Evolutionary conservation across 2,888 invertebrate species (phyloP).

Genomic region (Strigamia crassipes): DNA sequence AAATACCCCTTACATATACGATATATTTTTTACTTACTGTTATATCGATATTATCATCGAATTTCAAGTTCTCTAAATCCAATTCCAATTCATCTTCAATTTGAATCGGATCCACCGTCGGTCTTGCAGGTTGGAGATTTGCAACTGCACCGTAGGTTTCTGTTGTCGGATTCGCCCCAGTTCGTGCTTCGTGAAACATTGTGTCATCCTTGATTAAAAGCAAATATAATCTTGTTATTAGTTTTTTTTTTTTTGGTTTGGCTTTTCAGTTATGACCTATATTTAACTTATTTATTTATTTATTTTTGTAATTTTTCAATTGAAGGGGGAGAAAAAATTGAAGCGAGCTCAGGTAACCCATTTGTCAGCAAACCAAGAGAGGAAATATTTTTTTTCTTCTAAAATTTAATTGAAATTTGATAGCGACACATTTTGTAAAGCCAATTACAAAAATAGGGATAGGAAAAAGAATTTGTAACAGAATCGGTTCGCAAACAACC

Average conservation of each 20-base stretch:
- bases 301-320: neutral
- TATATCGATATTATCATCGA: slow-evolving; percentile 79
- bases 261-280: neutral
- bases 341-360: slow-evolving; percentile 7
- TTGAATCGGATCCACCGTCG: slow-evolving; percentile 56
- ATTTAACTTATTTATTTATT: neutral
- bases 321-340: neutral
- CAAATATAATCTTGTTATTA: no score
- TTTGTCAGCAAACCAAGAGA: neutral
- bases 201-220: neutral
- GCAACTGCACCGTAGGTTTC: neutral
- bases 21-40: slow-evolving; percentile 62
- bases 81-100: slow-evolving; percentile 76
- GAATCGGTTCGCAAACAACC: neutral
- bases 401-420: slow-evolving; percentile 17
- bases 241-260: neutral
- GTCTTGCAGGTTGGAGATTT: neutral
- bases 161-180: neutral
- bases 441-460: slow-evolving; percentile 4
- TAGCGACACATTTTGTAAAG: neutral
- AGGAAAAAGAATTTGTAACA: slow-evolving; percentile 6
- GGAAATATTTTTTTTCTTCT: neutral
- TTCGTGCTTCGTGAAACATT: slow-evolving; percentile 1
- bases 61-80: slow-evolving; percentile 78
- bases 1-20: no score